These are phyloP conservation scores for Gymnobelideus leadbeateri DNA, from an alignment of 2,113 vertebrate species.

Conservation along the genomic window DNA sequence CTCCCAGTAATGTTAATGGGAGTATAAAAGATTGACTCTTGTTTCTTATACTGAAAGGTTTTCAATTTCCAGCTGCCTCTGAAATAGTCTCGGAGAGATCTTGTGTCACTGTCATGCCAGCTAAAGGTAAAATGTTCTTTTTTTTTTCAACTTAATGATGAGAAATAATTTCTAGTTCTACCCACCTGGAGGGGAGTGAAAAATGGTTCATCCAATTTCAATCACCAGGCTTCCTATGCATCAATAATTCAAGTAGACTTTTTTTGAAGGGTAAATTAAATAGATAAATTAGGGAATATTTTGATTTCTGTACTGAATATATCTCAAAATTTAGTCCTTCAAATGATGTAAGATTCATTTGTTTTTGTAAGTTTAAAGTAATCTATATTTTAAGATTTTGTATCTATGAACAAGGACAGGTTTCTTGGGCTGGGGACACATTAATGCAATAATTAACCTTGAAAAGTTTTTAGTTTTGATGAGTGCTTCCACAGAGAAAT, in stretches of 20 bases:
- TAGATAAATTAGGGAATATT: conserved; percentile 50
- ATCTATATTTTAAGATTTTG: not conserved
- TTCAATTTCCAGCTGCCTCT: conserved; percentile 71
- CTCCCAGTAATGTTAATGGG: conserved; percentile 33
- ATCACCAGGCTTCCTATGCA: conserved; percentile 65
- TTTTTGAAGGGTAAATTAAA: conserved; percentile 65
- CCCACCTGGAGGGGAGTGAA: conserved; percentile 75
- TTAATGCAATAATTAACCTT: conserved; percentile 64
- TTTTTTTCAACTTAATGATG: conserved; percentile 75
- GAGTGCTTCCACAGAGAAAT: conserved; percentile 49
- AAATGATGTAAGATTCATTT: conserved; percentile 54
- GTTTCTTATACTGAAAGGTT: conserved; percentile 60
- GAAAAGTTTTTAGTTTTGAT: conserved; percentile 57
- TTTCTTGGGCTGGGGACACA: not conserved
- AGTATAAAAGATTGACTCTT: conserved; percentile 50
- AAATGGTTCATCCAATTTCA: conserved; percentile 72
- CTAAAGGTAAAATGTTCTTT: conserved; percentile 68
- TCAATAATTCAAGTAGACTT: conserved; percentile 70
- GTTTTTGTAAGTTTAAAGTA: conserved; percentile 47
- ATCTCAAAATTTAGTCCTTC: conserved; percentile 30
- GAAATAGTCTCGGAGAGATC: conserved; percentile 73
- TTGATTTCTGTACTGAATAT: conserved; percentile 54
- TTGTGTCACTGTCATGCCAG: conserved; percentile 78
- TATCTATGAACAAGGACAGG: not conserved
- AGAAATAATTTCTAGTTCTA: conserved; percentile 79